Base-by-base conservation (phyloP, 1,140 invertebrate genomes). In the Lethocerus indicus region DNA sequence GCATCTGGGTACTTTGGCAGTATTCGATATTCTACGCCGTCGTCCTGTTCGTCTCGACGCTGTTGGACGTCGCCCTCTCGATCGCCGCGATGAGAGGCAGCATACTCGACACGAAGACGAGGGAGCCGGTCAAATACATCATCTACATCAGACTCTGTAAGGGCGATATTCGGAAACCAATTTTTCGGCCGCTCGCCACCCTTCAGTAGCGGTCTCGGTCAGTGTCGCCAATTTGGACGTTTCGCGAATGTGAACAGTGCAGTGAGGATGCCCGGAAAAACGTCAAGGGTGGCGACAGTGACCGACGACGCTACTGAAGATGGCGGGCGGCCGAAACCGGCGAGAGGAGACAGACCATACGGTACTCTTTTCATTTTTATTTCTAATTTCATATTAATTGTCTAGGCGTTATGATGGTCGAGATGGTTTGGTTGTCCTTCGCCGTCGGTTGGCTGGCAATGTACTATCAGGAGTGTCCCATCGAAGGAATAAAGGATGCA, bases 61-160 rank as follows among this genome's bases (percentile, higher is more conserved):
- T 79, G 26, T 68, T 83, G 39, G 87, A 91, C 64, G 67, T 77
- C 39, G 71, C 70, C 50, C 81, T 91, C 51, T 80, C 79, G 53
- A 69, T 78, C 52, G 71, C 87, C 43, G 83, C 86, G 43, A 75
- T 87, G 63, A 69, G 82, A 50, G 88, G 88, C 46, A 83, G 81
- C 54, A 91, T 91, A 57, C 68, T 91, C 46, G 76, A 87, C 58
- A 80, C 79, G 1, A 68, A 70, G 24, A 78, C 79, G 1, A 67
- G 87, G 41, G 71, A 75, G 36, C 73, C 79, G 49, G 86, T 89
- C 71, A 80, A 85, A 64, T 83, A 87, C 61, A 69, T 90, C 18
- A 75, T 91, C 45, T 91, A 91, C 66, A 62, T 80, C 49, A 73
- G 85, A 63, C 67, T 87, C 36, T 73, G 87, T 90, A 70, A 76